phyloP scores from a whole-genome alignment of 2,888 invertebrate species.

The Andrena hattorfiana region DNA sequence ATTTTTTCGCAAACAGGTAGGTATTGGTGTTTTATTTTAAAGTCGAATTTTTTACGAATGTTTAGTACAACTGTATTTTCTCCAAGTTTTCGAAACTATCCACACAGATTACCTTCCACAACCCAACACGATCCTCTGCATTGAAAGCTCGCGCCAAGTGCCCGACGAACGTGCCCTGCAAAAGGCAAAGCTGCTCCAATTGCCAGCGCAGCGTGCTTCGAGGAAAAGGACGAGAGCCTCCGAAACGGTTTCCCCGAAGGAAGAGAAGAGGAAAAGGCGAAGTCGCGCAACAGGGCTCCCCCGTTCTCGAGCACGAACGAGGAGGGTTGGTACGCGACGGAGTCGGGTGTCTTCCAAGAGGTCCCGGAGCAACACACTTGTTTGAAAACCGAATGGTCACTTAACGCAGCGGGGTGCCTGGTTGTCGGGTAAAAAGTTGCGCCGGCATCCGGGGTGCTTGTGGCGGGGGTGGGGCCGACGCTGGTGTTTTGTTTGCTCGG shows the following conservation, averaged over 20 bases:
- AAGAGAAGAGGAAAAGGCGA: conserved; percentile 5
- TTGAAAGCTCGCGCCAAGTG: neutral
- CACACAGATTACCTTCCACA: too few species aligned
- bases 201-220: neutral
- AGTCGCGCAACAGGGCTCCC: conserved; percentile 49
- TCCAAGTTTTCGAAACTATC: too few species aligned
- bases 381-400: conserved; percentile 70
- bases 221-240: neutral
- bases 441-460: conserved; percentile 61
- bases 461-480: conserved; percentile 41
- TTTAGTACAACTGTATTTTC: too few species aligned
- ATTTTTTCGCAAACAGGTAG: too few species aligned
- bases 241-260: neutral
- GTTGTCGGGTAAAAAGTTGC: conserved; percentile 61
- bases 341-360: conserved; percentile 57
- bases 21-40: too few species aligned
- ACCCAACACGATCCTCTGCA: neutral
- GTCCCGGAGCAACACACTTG: conserved; percentile 46
- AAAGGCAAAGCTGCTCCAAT: neutral
- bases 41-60: too few species aligned
- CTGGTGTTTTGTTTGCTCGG: conserved; percentile 78
- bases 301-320: conserved; percentile 3
- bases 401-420: conserved; percentile 69
- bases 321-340: conserved; percentile 23
- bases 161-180: neutral